Evolutionary conservation across 2,797 vertebrate genomes (phyloP).

Genomic region (Bradypodion pumilum): DNA sequence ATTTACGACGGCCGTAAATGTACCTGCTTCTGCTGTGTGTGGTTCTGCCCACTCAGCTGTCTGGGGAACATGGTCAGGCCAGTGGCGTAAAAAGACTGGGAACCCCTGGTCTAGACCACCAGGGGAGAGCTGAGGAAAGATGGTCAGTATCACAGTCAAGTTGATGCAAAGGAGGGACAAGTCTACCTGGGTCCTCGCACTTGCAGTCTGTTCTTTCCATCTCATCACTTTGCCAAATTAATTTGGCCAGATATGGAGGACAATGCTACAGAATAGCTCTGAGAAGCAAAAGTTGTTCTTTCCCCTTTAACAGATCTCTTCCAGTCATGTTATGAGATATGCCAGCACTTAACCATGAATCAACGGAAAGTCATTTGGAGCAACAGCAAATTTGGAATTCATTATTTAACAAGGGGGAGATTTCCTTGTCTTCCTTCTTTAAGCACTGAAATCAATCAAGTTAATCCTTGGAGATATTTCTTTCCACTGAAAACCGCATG

Average conservation of each 20-base stretch:
- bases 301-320: conserved; percentile 51
- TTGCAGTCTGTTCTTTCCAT: too few species aligned
- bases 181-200: too few species aligned
- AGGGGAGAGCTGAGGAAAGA: too few species aligned
- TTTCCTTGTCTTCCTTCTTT: conserved; percentile 21
- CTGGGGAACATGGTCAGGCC: too few species aligned
- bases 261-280: background rate
- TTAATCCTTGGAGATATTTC: conserved; percentile 19
- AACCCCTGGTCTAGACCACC: too few species aligned
- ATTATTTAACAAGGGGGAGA: conserved; percentile 11
- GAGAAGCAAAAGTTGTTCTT: conserved; percentile 9
- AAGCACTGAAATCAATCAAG: conserved; percentile 6
- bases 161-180: too few species aligned
- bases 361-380: conserved; percentile 21
- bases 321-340: background rate
- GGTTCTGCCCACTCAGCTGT: too few species aligned
- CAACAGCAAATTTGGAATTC: conserved; percentile 30
- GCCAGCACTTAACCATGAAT: conserved; percentile 21
- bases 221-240: background rate
- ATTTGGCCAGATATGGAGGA: background rate
- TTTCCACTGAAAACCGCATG: background rate
- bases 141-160: too few species aligned
- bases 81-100: too few species aligned
- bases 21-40: too few species aligned
- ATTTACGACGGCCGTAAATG: too few species aligned